Base-by-base conservation (phyloP, 2,113 vertebrate genomes). In the Colistium nudipinnis region DNA sequence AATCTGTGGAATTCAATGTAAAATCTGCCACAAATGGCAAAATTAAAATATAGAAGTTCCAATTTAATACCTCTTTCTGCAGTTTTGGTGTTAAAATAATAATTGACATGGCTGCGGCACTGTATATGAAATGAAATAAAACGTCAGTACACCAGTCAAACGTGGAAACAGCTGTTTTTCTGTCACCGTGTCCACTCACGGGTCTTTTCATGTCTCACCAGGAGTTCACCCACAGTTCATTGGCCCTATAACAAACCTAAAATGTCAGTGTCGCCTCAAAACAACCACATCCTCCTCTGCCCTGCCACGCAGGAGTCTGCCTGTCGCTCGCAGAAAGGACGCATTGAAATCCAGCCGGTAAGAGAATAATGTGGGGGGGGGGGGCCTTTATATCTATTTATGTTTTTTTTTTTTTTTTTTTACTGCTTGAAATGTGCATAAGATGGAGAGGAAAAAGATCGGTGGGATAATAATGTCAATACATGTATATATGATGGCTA, bases 281-380 rank as follows among this genome's bases (percentile, higher is more conserved):
- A 77, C 83, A 82, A 77, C 83, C 88, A 80, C 82, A 80, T 88
- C 76, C 80, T 85, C 62, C n/a, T 80, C 53, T 41, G 52, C 71
- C 39, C 31, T 64, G 35, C 28, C 65, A 62, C 16, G 54, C 28
- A 56, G 47, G 20, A 59, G 54, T 64, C 52, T 28, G 8, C 8
- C 61, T 57, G n/a, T 25, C 62, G 64, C 20, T 25, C 62, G 64
- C 1, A 84, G 69, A 86, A 69, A 64, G 74, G 55, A 38, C 36
- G 49, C 60, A 78, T 48, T 82, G 67, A 74, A 31, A 71, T 43
- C 17, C 55, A 22, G 16, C n/a, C 60, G 63, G 57, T 6, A 57
- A 25, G 28, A 52, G 60, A 60, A 74, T 45, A 67, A 72, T 17
- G 7, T 82, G 55, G 80, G 83, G 78, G 55, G 80, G 83, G 78